Evolutionary conservation across 1,140 invertebrate species (phyloP), one percentile per base, ranked within the genome.

Genomic region (Brachionus manjavacas): DNA sequence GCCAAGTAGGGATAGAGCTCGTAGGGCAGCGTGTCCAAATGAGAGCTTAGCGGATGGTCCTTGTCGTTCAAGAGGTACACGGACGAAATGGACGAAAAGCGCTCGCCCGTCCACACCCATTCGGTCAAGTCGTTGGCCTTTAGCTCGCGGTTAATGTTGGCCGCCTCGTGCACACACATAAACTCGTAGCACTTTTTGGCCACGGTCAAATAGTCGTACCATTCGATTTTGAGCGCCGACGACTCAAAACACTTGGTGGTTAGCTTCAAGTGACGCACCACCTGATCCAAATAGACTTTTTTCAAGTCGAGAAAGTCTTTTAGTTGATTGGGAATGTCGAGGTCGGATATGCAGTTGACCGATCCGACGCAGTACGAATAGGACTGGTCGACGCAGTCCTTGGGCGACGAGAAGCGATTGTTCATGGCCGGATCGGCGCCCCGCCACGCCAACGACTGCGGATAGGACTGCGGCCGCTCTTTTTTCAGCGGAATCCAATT

Each of bases 31-130:
- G 60, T 66, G 31, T 64, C 39, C 25, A 78, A 39, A 64, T 74
- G 64, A 1, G 46, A 41, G 11, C 43, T 68, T 3, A 84, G 16
- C 12, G 83, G 68, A 55, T 84, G 83, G 23, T 72, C 60, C 60
- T 84, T 84, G 31, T 84, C 83, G 14, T 81, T 81, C 1, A 84
- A 20, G 0, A 84, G 43, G 55, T 41, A 84, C 1, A 84, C 64
- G 12, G 6, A 6, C 11, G 20, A 46, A 23, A 64, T 41, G 16
- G 83, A 49, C 20, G 83, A 84, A 35, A 84, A 84, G 6, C 68
- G 41, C 4, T 28, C 16, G 14, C 83, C 83, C 31, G 72, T 84
- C 83, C 83, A 84, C 2, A 84, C 55, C 83, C 83, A 84, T 41
- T 84, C 68, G 9, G 23, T 84, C 16, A 84, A 31, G 55, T 84